A percentile compares a stretch with the other conserved stretches of the same genome.
phyloP scores from a whole-genome alignment of 2,113 vertebrate genomes.

The Sylvicapra grimmia region DNA sequence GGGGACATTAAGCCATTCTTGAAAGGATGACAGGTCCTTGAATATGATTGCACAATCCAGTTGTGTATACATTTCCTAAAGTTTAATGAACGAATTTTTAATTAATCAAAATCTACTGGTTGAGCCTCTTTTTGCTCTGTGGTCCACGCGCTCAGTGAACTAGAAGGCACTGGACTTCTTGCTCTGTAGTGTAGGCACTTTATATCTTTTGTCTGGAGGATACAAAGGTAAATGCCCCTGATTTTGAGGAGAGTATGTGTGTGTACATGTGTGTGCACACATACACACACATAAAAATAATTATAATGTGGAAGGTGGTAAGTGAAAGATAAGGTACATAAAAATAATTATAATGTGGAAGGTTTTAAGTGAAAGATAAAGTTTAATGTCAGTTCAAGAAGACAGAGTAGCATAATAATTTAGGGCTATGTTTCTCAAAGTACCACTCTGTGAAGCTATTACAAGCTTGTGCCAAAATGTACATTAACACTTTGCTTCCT shows the following conservation, averaged over 20 bases:
- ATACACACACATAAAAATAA: not conserved
- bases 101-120: not conserved
- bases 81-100: constrained; percentile 22
- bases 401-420: not conserved
- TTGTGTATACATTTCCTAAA: constrained; percentile 3
- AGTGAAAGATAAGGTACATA: not conserved
- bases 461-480: constrained; percentile 24
- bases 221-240: not conserved
- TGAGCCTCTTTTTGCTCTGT: not conserved
- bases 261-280: not conserved
- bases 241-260: not conserved
- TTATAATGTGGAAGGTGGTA: not conserved
- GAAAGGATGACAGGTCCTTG: constrained; percentile 4
- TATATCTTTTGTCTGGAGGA: not conserved
- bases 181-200: not conserved
- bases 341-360: not conserved
- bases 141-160: not conserved
- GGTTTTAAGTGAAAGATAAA: not conserved
- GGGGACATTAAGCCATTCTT: not conserved
- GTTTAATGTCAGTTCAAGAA: not conserved
- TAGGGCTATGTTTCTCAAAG: not conserved
- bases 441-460: not conserved
- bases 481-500: not conserved
- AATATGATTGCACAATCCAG: not conserved
- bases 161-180: not conserved